Conservation (phyloP, 2,888 invertebrate genomes). For the Meghimatium bilineatum region DNA sequence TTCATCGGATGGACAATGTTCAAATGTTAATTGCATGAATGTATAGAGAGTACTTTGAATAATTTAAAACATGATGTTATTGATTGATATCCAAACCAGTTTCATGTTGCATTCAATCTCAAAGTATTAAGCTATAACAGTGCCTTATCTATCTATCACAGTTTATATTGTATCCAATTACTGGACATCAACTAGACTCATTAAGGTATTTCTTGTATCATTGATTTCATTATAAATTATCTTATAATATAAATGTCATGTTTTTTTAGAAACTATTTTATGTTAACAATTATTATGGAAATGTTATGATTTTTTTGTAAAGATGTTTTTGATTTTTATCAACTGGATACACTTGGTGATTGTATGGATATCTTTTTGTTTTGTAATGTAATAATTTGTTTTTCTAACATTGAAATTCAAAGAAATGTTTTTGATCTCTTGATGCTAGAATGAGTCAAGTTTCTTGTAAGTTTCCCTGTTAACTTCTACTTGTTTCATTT, state of each 20-base stretch:
- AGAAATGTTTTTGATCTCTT: too few species aligned
- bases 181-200: slow-evolving; percentile 2
- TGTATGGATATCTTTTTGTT: not conserved
- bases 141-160: slow-evolving; percentile 2
- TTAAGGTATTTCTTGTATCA: not conserved
- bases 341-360: not conserved
- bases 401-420: too few species aligned
- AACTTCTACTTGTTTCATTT: too few species aligned
- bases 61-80: not conserved
- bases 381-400: not conserved
- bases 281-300: not conserved
- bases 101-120: slow-evolving; percentile 23
- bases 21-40: not conserved
- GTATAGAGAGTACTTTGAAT: too few species aligned
- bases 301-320: slow-evolving; percentile 26
- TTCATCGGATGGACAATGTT: not conserved
- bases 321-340: not conserved
- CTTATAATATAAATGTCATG: slow-evolving; percentile 1
- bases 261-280: slow-evolving; percentile 6
- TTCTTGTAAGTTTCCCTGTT: too few species aligned
- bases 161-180: not conserved
- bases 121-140: slow-evolving; percentile 26
- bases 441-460: too few species aligned
- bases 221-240: not conserved
- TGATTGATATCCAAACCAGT: slow-evolving; percentile 3